These are phyloP conservation scores for Pan troglodytes DNA, from an alignment of 2,113 vertebrate species.

Conservation along the genomic window DNA sequence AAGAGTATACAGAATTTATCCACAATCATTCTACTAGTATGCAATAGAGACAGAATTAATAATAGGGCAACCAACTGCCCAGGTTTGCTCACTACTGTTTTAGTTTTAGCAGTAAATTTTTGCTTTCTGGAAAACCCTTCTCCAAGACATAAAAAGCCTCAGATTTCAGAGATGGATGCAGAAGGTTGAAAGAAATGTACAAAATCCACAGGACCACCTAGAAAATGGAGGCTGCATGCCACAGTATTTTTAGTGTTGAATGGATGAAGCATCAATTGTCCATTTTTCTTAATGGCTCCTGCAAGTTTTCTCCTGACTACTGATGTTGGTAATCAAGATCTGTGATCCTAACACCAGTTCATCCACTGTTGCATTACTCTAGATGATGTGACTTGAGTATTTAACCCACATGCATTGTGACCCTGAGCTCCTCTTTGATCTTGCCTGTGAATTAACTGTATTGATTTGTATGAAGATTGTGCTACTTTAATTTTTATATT, in stretches of 20 bases:
- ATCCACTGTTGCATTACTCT: neutral
- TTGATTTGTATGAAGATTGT: neutral
- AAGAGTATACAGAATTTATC: neutral
- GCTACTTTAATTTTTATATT: neutral
- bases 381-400: neutral
- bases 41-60: neutral
- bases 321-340: neutral
- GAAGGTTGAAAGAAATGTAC: neutral
- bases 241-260: neutral
- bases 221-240: neutral
- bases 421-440: neutral
- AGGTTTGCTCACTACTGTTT: neutral
- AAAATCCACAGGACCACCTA: neutral
- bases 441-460: neutral
- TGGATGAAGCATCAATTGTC: neutral
- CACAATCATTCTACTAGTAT: neutral
- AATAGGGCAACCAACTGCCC: neutral
- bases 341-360: neutral
- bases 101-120: neutral
- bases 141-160: neutral
- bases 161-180: neutral
- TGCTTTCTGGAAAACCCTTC: neutral
- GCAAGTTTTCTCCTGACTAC: neutral
- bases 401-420: neutral
- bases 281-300: neutral